These are phyloP conservation scores for Dromas ardeola DNA, from an alignment of 2,113 vertebrate species.

Conservation along the genomic window DNA sequence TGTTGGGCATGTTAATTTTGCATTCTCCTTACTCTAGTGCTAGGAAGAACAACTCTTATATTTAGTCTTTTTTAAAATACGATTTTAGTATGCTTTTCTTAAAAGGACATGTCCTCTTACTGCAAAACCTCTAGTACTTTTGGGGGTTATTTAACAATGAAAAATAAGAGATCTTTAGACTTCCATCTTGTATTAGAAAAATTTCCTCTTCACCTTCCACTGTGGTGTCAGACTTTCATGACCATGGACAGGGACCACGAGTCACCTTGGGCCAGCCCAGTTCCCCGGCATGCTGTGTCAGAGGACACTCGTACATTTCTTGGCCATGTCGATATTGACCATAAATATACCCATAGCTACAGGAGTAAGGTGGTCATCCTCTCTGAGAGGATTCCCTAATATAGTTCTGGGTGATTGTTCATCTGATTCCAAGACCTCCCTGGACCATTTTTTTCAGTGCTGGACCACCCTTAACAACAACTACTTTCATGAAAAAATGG, in stretches of 20 bases:
- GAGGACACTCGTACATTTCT: background rate
- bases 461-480: background rate
- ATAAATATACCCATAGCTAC: background rate
- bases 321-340: accelerated
- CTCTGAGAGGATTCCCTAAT: background rate
- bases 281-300: background rate
- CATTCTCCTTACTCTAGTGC: background rate
- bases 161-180: background rate
- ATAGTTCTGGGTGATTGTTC: background rate
- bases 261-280: background rate
- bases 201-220: background rate
- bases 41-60: background rate
- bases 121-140: background rate
- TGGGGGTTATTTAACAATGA: background rate
- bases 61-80: background rate
- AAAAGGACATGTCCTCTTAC: background rate
- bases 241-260: background rate
- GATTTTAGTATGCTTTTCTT: background rate
- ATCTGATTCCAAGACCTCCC: background rate
- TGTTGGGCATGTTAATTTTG: background rate
- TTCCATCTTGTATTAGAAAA: background rate
- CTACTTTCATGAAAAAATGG: background rate
- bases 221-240: background rate
- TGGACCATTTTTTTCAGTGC: background rate
- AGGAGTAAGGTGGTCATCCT: background rate